Percentiles rank a stretch among this genome's conserved stretches.
phyloP scores from a whole-genome alignment of 2,888 invertebrate species.

The Agonopterix arenella region DNA sequence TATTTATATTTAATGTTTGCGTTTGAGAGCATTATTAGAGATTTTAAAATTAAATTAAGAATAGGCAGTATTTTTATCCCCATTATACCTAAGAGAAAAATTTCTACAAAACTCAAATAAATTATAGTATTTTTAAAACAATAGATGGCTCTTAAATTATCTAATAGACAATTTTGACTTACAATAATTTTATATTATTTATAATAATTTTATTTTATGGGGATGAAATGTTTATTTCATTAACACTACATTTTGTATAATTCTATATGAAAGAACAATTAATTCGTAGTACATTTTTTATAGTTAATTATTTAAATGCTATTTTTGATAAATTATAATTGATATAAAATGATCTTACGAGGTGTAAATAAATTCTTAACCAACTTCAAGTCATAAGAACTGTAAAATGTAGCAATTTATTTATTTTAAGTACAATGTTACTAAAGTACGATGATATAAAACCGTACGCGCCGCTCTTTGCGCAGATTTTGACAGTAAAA shows the following conservation, averaged over 20 bases:
- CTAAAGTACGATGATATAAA: neutral
- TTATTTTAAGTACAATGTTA: conserved; percentile 2
- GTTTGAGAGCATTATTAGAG: conserved; percentile 1
- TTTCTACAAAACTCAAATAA: too few species aligned
- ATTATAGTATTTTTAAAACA: too few species aligned
- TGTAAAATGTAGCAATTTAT: neutral
- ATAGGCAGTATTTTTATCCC: neutral
- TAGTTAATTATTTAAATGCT: neutral
- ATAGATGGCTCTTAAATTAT: too few species aligned
- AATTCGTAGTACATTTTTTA: neutral
- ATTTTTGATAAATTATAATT: neutral
- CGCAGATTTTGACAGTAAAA: too few species aligned
- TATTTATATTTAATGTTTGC: neutral
- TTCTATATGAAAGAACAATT: neutral
- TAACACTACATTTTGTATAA: too few species aligned
- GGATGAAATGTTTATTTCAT: too few species aligned
- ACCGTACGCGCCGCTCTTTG: too few species aligned
- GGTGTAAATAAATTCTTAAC: conserved; percentile 3
- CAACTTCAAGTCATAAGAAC: conserved; percentile 4
- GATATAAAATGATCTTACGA: conserved; percentile 3
- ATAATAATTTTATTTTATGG: too few species aligned
- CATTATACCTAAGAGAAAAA: too few species aligned
- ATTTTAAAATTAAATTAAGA: neutral
- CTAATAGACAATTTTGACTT: too few species aligned
- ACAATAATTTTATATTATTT: too few species aligned